Evolutionary conservation across 2,113 vertebrate species (phyloP).

Genomic region (Chaetops frenatus): DNA sequence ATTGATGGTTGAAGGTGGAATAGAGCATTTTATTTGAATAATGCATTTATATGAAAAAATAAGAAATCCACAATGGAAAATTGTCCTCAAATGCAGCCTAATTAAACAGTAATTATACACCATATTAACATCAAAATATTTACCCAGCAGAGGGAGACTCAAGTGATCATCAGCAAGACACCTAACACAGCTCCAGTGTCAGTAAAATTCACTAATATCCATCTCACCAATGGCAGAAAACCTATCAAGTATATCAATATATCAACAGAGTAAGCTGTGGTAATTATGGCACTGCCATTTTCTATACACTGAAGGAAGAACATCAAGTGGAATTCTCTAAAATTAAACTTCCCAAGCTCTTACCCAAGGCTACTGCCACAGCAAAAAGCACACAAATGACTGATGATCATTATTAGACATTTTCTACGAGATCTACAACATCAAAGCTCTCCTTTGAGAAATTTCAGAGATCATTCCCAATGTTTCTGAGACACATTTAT

Average conservation of each 20-base stretch:
- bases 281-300: not conserved
- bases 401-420: not conserved
- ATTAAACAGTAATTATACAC: not conserved
- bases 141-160: not conserved
- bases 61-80: not conserved
- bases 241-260: rapidly evolving
- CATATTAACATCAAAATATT: not conserved
- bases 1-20: not conserved
- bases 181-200: not conserved
- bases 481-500: not conserved
- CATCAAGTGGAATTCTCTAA: not conserved
- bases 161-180: not conserved
- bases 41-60: not conserved
- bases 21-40: not conserved
- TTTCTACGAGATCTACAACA: not conserved
- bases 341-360: not conserved
- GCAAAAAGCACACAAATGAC: not conserved
- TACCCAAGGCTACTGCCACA: not conserved
- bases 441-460: not conserved
- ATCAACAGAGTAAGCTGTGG: not conserved
- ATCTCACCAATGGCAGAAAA: not conserved
- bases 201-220: not conserved
- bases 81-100: not conserved
- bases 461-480: not conserved
- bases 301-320: not conserved